phyloP scores from a whole-genome alignment of 2,797 vertebrate species.

The Pangasius larnaudii region DNA sequence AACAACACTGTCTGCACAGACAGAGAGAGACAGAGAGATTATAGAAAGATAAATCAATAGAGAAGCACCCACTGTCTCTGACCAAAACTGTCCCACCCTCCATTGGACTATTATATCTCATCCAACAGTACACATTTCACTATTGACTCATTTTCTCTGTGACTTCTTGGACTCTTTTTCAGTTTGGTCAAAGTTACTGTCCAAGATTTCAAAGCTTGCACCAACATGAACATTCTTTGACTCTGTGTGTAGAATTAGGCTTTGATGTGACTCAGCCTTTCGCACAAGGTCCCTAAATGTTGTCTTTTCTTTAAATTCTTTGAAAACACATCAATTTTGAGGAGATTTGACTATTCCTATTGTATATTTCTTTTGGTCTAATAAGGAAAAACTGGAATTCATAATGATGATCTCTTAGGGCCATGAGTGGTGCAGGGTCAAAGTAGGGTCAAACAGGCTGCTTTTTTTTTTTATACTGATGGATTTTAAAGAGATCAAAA shows the following conservation, averaged over 20 bases:
- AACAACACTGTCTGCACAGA: conserved; percentile 73
- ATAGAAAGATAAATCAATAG: conserved; percentile 53
- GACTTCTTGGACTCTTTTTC: conserved; percentile 28
- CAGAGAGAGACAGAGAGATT: conserved; percentile 58
- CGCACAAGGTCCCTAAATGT: neutral
- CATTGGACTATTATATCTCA: conserved; percentile 17
- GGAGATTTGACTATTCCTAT: neutral
- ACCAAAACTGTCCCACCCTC: conserved; percentile 26
- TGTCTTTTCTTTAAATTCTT: conserved; percentile 10
- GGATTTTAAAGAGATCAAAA: neutral
- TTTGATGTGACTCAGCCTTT: conserved; percentile 7
- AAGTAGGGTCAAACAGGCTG: no score
- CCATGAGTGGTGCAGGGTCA: neutral
- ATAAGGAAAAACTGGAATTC: neutral
- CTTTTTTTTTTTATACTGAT: neutral
- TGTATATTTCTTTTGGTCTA: neutral
- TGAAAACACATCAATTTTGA: neutral
- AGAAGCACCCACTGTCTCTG: conserved; percentile 54
- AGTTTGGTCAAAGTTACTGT: conserved; percentile 32
- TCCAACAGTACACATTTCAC: conserved; percentile 35
- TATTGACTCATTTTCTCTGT: conserved; percentile 37
- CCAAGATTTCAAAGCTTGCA: neutral
- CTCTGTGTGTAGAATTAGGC: neutral
- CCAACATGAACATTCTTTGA: conserved; percentile 27
- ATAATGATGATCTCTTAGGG: neutral